Base-by-base conservation (phyloP, 2,113 vertebrate species). In the Antechinus stuartii region DNA sequence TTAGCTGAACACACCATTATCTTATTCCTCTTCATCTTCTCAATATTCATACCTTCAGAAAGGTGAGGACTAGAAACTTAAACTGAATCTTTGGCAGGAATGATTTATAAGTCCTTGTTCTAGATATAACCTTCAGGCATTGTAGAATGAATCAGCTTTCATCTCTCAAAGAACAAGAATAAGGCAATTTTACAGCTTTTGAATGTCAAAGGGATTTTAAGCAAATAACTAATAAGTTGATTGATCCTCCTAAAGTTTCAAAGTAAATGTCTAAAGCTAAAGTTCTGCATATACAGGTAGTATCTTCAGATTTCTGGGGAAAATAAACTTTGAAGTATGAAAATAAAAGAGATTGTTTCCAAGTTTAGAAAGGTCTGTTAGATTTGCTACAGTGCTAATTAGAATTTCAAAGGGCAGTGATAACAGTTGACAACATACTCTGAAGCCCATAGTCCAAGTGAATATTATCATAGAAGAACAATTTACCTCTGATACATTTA, bases 271-370 rank as follows among this genome's bases (percentile, higher is more conserved):
- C 68, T 84, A 42, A 84, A 84, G 68, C 68, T 42, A 84, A 84
- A 84, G 68, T 84, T 84, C 68, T 84, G n/a, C 68, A 42, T 84
- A 84, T 35, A 84, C 35, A 42, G 68, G 68, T 84, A 42, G 61
- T 76, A n/a, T 30, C 61, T 76, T 76, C 61, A 76, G n/a, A 84
- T 84, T 84, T 14, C n/a, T 19, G 14, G 68, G 35, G 68, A 84
- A 84, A 84, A 84, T 84, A 84, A 84, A 84, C 68, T 84, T 84
- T 84, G 68, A 84, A 84, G n/a, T 84, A 84, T 42, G n/a, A 84
- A 84, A 84, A 84, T 84, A 84, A 84, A 84, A 84, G 68, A 84
- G 68, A 84, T 84, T 42, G 68, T 84, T 84, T 42, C 68, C 68
- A 84, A 84, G 68, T 84, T 84, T 84, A 84, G 68, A 84, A 84